These are phyloP conservation scores for Zaprionus vittiger DNA, from an alignment of 1,140 invertebrate species.

Conservation along the genomic window DNA sequence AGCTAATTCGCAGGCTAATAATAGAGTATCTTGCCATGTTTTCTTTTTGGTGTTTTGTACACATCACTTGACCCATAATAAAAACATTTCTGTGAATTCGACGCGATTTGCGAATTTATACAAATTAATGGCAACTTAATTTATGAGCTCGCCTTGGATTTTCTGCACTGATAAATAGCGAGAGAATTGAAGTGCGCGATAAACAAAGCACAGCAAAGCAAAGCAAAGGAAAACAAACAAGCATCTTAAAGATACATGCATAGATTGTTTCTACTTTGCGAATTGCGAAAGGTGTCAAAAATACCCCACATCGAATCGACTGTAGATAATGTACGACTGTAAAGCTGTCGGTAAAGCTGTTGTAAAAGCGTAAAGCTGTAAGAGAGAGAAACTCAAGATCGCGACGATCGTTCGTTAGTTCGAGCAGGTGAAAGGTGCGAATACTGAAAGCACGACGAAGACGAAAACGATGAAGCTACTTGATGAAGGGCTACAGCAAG, in stretches of 20 bases:
- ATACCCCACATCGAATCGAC: background rate
- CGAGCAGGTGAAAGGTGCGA: slow-evolving; percentile 42
- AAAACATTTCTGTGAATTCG: slow-evolving; percentile 53
- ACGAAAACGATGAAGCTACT: background rate
- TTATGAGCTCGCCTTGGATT: slow-evolving; percentile 40
- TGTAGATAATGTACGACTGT: slow-evolving; percentile 7
- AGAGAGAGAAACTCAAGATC: slow-evolving; percentile 32
- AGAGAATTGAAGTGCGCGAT: slow-evolving; percentile 41
- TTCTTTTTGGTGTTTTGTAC: background rate
- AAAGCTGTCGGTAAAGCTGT: background rate
- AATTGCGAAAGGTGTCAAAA: slow-evolving; percentile 30
- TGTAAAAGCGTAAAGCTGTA: slow-evolving; percentile 20
- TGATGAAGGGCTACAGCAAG: background rate
- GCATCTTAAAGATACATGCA: slow-evolving; percentile 1
- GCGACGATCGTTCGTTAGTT: background rate
- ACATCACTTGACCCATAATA: slow-evolving; percentile 54
- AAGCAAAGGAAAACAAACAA: background rate
- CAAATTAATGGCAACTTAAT: slow-evolving; percentile 62
- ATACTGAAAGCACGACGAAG: background rate
- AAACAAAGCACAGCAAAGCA: slow-evolving; percentile 54
- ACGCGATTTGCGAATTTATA: slow-evolving; percentile 22
- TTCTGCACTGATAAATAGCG: slow-evolving; percentile 62
- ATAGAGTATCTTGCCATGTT: background rate
- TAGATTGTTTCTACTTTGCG: slow-evolving; percentile 5
- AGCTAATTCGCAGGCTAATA: background rate